Conservation (phyloP, 2,888 invertebrate genomes). For the Uloborus plumipes region DNA sequence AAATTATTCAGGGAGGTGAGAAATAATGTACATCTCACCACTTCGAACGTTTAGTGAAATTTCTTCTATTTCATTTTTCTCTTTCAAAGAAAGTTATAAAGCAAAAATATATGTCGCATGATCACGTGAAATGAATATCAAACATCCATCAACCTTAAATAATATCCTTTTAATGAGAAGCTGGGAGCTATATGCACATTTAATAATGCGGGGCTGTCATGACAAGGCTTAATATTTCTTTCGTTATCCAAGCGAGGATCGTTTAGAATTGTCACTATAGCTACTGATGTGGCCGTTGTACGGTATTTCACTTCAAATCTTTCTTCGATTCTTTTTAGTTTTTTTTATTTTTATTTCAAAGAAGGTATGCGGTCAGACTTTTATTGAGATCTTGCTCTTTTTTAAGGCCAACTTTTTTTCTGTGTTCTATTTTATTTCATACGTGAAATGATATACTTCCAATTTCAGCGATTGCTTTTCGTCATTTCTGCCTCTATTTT, state of each 20-base stretch:
- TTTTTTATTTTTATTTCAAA: not conserved
- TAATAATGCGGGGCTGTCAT: conserved; percentile 39
- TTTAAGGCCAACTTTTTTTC: not conserved
- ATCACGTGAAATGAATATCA: conserved; percentile 58
- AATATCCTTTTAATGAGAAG: conserved; percentile 53
- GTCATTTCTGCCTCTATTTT: conserved; percentile 14
- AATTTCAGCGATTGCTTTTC: conserved; percentile 50
- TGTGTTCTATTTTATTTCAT: conserved; percentile 35
- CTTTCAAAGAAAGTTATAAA: conserved; percentile 25
- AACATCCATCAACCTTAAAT: conserved; percentile 54
- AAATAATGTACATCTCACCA: no score
- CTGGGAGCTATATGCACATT: conserved; percentile 14
- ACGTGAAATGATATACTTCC: conserved; percentile 51
- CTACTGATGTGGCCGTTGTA: conserved; percentile 28
- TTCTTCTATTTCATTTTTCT: conserved; percentile 14
- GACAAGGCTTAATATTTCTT: conserved; percentile 47
- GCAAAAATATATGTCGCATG: conserved; percentile 14
- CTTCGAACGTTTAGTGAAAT: not conserved
- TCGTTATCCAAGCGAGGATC: conserved; percentile 20
- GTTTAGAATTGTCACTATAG: conserved; percentile 35
- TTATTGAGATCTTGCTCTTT: not conserved
- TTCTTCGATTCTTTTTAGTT: not conserved
- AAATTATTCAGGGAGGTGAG: no score
- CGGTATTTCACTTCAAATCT: conserved; percentile 21
- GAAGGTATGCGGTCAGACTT: not conserved